Evolutionary conservation across 2,888 invertebrate species (phyloP), one percentile per base, ranked within the genome.

Genomic region (Tigriopus californicus): DNA sequence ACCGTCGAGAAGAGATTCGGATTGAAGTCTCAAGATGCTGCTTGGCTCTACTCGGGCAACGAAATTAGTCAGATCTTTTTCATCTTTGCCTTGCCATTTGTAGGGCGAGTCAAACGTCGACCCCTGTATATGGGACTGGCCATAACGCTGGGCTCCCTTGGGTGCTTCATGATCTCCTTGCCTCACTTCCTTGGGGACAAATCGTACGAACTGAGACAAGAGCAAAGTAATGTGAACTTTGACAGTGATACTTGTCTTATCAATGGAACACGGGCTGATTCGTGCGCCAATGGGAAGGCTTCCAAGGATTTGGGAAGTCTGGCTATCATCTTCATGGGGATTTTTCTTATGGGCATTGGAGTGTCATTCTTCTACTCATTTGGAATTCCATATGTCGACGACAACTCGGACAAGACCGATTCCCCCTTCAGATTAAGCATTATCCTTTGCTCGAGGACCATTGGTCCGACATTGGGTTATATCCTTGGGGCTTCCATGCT

Each of bases 91-190:
- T 68, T 83, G 61, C 79, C 80, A 62, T 82, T 82, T 66, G 82
- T 82, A 67, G 81, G 80, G 18, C 80, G 81, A 62, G 76, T 77
- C 66, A 80, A 81, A 44, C 81, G 82, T 70, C 74, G 82, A 62
- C 83, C 84, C 1, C 71, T 81, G 65, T 82, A 82, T 81, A 80
- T 83, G 67, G 81, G 81, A 3, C 72, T 80, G 62, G 81, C 81
- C n/a, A 77, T 80, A 48, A 71, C 77, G 60, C 76, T 77, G 3
- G 78, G 79, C 24, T 80, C 81, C 0, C 66, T 77, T 2, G 82
- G 80, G 67, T 82, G 82, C 66, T 70, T 81, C 60, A 67, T 82
- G 66, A 80, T 80, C 56, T 79, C 80, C 56, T 69, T 80, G 13
- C 82, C 82, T 1, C 82, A 82, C 66, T 76, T 44, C 10, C 5